These are phyloP conservation scores for Scaptomyza hsui DNA, from an alignment of 1,140 invertebrate genomes.

Conservation along the genomic window DNA sequence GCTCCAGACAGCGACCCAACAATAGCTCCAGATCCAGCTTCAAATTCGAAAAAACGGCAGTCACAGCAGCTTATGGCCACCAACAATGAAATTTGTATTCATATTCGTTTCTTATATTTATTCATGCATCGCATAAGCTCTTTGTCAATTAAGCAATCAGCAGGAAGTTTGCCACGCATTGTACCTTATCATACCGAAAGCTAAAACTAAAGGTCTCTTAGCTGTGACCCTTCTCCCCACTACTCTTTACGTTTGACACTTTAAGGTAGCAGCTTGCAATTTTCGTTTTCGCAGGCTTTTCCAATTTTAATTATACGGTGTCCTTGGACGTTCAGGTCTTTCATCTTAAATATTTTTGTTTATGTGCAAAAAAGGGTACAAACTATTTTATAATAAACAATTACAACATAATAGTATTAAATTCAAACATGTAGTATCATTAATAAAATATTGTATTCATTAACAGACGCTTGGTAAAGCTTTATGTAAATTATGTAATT, in stretches of 20 bases:
- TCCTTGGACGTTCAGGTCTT: too few relatives aligned
- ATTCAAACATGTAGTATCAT: too few relatives aligned
- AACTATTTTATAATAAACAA: too few relatives aligned
- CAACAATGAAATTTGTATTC: conserved; percentile 71
- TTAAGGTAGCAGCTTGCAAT: conserved; percentile 67
- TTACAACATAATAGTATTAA: too few relatives aligned
- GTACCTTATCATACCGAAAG: conserved; percentile 62
- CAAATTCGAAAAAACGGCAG: neutral
- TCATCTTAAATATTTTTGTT: too few relatives aligned
- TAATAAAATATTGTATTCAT: too few relatives aligned
- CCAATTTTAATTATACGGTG: conserved; percentile 1
- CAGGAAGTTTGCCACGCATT: conserved; percentile 80
- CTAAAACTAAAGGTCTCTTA: neutral
- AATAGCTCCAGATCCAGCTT: conserved; percentile 17
- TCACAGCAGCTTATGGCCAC: conserved; percentile 71
- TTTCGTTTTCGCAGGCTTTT: conserved; percentile 72
- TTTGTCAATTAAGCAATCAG: conserved; percentile 82
- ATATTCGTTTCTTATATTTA: conserved; percentile 60
- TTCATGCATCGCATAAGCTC: conserved; percentile 81
- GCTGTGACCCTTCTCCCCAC: neutral
- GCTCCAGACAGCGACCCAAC: conserved; percentile 38
- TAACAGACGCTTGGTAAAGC: too few relatives aligned
- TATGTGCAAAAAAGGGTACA: too few relatives aligned
- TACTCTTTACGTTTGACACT: conserved; percentile 54
- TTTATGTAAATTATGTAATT: too few relatives aligned